These are phyloP conservation scores for Genyomyrus donnyi DNA, from an alignment of 2,113 vertebrate species.

Conservation along the genomic window DNA sequence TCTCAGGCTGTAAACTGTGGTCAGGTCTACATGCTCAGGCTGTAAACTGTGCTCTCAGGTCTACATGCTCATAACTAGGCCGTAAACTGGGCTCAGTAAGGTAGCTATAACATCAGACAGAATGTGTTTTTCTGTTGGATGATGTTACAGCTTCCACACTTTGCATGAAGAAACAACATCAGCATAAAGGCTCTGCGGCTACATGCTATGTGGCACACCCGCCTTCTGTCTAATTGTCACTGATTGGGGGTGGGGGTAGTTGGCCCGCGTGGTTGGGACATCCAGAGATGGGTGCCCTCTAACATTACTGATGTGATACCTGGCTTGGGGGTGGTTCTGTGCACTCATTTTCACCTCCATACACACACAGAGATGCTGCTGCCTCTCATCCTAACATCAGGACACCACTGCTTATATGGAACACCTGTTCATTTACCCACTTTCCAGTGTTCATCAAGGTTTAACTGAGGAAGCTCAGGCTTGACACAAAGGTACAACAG, in stretches of 20 bases:
- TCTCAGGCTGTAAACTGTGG: neutral
- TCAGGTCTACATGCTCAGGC: neutral
- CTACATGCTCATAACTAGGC: neutral
- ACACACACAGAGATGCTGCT: neutral
- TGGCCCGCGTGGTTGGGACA: neutral
- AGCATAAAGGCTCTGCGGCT: neutral
- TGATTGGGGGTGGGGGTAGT: neutral
- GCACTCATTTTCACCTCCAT: neutral
- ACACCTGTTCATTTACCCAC: neutral
- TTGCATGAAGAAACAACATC: neutral
- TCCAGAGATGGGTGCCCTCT: neutral
- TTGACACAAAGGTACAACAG: neutral
- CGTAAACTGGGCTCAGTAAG: neutral
- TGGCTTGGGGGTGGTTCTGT: neutral
- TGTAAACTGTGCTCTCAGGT: neutral
- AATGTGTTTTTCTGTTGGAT: neutral
- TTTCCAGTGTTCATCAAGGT: neutral
- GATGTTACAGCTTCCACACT: neutral
- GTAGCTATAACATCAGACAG: neutral
- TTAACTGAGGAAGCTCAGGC: neutral
- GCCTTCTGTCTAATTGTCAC: neutral
- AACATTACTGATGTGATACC: neutral
- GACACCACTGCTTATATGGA: neutral
- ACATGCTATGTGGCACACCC: neutral
- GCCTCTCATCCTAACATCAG: neutral